These are phyloP conservation scores for Micropoecilia bifurca DNA, from an alignment of 2,797 vertebrate species.

Conservation along the genomic window DNA sequence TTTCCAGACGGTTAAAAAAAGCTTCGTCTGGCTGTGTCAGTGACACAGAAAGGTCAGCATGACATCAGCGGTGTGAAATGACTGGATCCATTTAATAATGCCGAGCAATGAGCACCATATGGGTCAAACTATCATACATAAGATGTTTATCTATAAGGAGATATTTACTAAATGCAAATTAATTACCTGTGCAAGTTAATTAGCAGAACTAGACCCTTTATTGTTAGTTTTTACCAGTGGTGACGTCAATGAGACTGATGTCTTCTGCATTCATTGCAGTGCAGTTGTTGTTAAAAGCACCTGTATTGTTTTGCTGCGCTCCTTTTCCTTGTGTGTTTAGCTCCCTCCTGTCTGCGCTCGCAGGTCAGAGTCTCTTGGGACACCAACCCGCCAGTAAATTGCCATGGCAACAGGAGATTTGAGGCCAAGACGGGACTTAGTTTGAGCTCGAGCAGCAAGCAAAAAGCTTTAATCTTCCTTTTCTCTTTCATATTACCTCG, in stretches of 20 bases:
- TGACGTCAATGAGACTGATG: not conserved
- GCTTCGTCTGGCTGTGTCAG: not conserved
- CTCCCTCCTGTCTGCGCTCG: conserved; percentile 6
- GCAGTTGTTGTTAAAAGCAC: conserved; percentile 18
- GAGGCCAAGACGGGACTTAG: conserved; percentile 47
- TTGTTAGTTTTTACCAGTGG: not conserved
- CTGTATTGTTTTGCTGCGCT: conserved; percentile 31
- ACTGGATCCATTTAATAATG: not conserved
- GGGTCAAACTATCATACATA: not conserved
- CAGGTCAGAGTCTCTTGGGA: conserved; percentile 55
- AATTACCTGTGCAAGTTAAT: not conserved
- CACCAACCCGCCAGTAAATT: conserved; percentile 45
- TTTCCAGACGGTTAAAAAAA: not conserved
- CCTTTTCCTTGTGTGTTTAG: conserved; percentile 37
- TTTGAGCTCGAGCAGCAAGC: conserved; percentile 42
- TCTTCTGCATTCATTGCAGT: not conserved
- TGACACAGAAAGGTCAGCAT: not conserved
- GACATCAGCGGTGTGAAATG: not conserved
- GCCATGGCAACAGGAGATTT: conserved; percentile 74
- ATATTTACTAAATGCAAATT: not conserved
- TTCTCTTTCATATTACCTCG: not conserved
- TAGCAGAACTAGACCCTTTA: not conserved
- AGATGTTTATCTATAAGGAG: not conserved
- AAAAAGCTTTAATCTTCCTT: conserved; percentile 46
- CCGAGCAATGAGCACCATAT: not conserved